Conservation (phyloP, 2,888 invertebrate genomes). For the Drosophila melanocephala region DNA sequence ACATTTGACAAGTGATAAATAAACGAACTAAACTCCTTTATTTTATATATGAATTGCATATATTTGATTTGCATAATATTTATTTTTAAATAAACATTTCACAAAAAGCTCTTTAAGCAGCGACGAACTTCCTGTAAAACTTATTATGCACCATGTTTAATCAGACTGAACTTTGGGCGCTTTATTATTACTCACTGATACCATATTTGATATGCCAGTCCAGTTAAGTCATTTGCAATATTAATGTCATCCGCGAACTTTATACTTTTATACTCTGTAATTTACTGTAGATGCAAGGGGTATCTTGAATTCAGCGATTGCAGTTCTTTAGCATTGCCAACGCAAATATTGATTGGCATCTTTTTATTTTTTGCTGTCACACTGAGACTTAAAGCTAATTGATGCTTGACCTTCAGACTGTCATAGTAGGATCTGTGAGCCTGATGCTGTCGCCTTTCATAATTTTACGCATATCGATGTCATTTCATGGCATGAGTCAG, state of each 20-base stretch:
- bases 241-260: background rate
- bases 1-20: conserved; percentile 10
- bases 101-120: background rate
- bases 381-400: conserved; percentile 16
- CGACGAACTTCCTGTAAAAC: background rate
- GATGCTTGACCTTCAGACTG: conserved; percentile 30
- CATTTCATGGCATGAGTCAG: conserved; percentile 37
- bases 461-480: conserved; percentile 21
- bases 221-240: conserved; percentile 8
- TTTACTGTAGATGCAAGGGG: background rate
- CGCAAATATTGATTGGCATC: background rate
- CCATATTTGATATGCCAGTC: conserved; percentile 2
- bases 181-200: conserved; percentile 12
- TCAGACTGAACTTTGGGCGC: conserved; percentile 5
- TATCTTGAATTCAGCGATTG: background rate
- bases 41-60: background rate
- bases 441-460: conserved; percentile 2
- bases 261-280: conserved; percentile 3
- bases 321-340: background rate
- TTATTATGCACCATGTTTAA: background rate
- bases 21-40: background rate
- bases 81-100: background rate
- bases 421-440: background rate
- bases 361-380: conserved; percentile 1
- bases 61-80: background rate